phyloP scores from a whole-genome alignment of 2,797 vertebrate species.

The Momotus momota region DNA sequence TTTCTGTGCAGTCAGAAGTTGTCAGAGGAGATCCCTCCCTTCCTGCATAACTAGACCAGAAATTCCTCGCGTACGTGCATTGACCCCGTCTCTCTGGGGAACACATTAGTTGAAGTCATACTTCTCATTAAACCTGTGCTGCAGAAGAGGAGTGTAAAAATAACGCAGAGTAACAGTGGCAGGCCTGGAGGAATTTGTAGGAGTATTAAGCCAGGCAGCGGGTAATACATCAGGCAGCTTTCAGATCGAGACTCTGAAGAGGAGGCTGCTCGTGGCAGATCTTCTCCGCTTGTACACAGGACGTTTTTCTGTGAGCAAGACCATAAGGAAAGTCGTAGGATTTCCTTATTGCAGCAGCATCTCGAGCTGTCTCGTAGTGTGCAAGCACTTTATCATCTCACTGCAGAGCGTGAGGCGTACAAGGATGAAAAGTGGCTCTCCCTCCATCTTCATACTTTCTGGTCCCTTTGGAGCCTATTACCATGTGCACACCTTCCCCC shows the following conservation, averaged over 20 bases:
- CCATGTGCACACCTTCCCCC: not conserved
- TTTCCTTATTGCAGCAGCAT: not conserved
- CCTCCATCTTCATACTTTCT: fast-evolving
- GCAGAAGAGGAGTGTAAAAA: slow-evolving; percentile 23
- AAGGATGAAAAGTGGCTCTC: not conserved
- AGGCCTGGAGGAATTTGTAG: slow-evolving; percentile 20
- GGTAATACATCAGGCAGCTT: not conserved
- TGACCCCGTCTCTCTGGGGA: slow-evolving; percentile 40
- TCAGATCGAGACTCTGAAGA: not conserved
- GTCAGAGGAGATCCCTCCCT: slow-evolving; percentile 34
- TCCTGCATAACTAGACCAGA: not conserved
- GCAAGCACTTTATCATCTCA: not conserved
- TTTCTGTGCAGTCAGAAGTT: slow-evolving; percentile 32
- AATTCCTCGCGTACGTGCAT: not conserved
- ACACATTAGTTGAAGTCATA: not conserved
- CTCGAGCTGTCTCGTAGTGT: not conserved
- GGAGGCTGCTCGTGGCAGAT: not conserved
- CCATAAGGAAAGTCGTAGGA: not conserved
- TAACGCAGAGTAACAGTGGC: not conserved
- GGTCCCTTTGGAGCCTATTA: not conserved
- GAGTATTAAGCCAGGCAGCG: not conserved
- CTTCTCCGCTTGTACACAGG: not conserved
- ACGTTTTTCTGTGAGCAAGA: not conserved
- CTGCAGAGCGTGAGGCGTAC: not conserved
- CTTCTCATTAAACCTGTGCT: slow-evolving; percentile 53